phyloP scores from a whole-genome alignment of 2,797 vertebrate species.

The Oreortyx pictus region DNA sequence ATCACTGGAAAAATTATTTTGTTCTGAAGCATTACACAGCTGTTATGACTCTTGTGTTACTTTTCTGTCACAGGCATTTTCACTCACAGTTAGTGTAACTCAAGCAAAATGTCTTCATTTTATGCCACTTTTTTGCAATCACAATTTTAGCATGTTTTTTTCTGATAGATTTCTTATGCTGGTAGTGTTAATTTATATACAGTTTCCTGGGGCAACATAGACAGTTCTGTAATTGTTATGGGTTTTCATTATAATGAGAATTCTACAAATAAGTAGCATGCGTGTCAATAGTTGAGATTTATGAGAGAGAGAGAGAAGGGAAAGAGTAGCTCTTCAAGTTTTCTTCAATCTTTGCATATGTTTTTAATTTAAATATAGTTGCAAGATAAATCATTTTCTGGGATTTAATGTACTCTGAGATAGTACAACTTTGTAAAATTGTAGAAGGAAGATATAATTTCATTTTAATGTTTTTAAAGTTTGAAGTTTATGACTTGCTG shows the following conservation, averaged over 20 bases:
- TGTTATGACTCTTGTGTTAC: not conserved
- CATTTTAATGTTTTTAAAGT: conserved; percentile 11
- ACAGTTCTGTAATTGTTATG: conserved; percentile 18
- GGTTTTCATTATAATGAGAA: conserved; percentile 40
- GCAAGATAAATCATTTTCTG: conserved; percentile 1
- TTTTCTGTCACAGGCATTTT: not conserved
- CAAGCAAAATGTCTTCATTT: not conserved
- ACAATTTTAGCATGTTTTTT: not conserved
- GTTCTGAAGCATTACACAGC: not conserved
- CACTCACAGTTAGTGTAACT: not conserved
- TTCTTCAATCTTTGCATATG: not conserved
- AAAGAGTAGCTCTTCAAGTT: not conserved
- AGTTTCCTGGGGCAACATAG: conserved; percentile 14
- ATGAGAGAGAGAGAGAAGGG: not conserved
- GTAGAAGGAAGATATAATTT: not conserved
- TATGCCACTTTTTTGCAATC: not conserved
- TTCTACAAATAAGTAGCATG: not conserved
- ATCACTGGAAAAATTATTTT: not conserved
- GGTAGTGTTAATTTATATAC: conserved; percentile 12
- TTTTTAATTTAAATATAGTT: not conserved
- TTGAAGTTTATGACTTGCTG: not conserved
- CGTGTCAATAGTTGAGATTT: not conserved
- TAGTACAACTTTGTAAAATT: not conserved
- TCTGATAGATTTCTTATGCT: conserved; percentile 9
- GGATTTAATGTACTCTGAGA: not conserved